These are phyloP conservation scores for Patella pellucida DNA, from an alignment of 2,888 invertebrate genomes.

Conservation along the genomic window DNA sequence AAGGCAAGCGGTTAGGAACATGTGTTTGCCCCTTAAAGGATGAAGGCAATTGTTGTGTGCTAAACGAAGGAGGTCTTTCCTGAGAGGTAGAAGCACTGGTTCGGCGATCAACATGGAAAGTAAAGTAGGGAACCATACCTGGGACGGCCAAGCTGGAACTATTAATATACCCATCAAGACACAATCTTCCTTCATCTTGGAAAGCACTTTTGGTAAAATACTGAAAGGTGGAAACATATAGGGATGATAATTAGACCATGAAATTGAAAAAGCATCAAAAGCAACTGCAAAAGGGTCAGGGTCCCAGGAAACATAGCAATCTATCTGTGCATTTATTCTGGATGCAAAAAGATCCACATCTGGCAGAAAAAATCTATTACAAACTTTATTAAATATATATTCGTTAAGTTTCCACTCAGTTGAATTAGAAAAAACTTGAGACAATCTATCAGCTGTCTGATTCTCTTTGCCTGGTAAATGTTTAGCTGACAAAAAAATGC, in stretches of 20 bases:
- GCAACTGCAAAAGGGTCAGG: not conserved
- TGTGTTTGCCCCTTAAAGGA: not conserved
- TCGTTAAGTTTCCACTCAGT: conserved; percentile 6
- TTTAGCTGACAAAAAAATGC: not conserved
- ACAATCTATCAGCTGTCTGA: not conserved
- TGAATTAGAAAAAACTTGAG: not conserved
- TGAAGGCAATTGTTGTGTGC: not conserved
- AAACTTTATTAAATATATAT: not conserved
- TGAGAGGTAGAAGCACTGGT: not conserved
- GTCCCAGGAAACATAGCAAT: not conserved
- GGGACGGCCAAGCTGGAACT: not conserved
- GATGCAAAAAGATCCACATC: too few species aligned
- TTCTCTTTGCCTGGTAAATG: not conserved
- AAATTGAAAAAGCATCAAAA: not conserved
- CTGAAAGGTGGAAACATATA: conserved; percentile 1
- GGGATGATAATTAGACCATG: not conserved
- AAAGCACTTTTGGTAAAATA: not conserved
- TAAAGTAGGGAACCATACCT: not conserved
- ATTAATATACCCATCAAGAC: not conserved
- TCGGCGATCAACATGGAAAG: not conserved
- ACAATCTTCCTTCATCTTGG: not conserved
- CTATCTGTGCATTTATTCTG: not conserved
- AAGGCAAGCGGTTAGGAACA: not conserved
- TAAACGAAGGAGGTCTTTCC: not conserved
- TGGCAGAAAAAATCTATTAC: not conserved